Evolutionary conservation across 2,888 invertebrate genomes (phyloP), one percentile per base, ranked within the genome.

Genomic region (Dexiosoma caninum): DNA sequence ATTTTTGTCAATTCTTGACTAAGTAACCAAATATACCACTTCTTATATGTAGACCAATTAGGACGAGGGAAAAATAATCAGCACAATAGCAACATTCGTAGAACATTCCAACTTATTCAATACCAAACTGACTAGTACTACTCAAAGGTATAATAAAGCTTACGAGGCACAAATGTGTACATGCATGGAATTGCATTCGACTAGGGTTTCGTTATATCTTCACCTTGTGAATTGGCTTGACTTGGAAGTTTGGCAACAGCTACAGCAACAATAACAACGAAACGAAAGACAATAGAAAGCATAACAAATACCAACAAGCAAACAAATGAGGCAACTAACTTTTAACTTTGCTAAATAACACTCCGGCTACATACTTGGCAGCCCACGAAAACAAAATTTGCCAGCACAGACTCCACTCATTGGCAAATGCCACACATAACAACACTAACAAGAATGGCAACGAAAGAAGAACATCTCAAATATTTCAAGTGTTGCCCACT

Each of bases 131-230:
- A 40, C 59, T 59, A 19, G 32, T 19, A 77, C 69, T 49, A 74
- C 77, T 69, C 81, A 44, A 64, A 77, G 77, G 77, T 69, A 77
- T 72, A 77, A 81, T 81, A 72, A 81, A 81, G 57, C 77, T 77
- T 72, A 74, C 62, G 64, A 81, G 64, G 64, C 62, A 74, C 72
- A 81, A 81, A 74, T 81, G 64, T 53, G 62, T 27, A 64, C 77
- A 77, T 81, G 81, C 72, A 72, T 72, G 49, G 77, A 77, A 81
- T 81, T 51, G 64, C 69, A 74, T 81, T 81, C 57, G 57, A 66
- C 55, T 44, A 62, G 49, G 23, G 49, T 42, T 59, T 51, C 23
- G 51, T 51, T 42, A 2, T 51, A 49, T 23, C 40, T 37, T 23
- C 19, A 10, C 19, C 37, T n/a, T 40, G n/a, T 19, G 27, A 30